phyloP scores from a whole-genome alignment of 1,140 invertebrate genomes.

The Solenopsis fugax region DNA sequence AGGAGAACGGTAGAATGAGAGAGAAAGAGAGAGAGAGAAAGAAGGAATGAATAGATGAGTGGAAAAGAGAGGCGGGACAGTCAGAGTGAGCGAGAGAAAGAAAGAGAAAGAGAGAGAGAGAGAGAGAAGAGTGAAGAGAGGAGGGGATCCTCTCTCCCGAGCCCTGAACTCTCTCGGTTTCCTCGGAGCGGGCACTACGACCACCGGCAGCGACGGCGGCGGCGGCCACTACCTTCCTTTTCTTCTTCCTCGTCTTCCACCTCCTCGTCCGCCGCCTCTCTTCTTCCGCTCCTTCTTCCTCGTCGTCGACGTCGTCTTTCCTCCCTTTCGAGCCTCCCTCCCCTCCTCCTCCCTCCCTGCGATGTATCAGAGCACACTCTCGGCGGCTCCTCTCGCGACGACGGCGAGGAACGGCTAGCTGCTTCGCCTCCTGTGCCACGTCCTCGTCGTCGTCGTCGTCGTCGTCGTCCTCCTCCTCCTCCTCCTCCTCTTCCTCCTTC shows the following conservation, averaged over 20 bases:
- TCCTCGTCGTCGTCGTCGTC: conserved; percentile 38
- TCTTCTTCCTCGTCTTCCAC: conserved; percentile 72
- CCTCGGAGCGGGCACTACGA: conserved; percentile 59
- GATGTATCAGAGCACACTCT: conserved; percentile 67
- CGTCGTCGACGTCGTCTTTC: conserved; percentile 73
- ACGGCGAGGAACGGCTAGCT: conserved; percentile 62
- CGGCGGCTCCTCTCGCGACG: conserved; percentile 59
- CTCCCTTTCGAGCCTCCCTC: conserved; percentile 71
- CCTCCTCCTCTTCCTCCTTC: neutral
- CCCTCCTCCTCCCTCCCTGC: conserved; percentile 56
- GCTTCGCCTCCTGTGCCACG: conserved; percentile 56
- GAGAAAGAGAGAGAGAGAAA: conserved; percentile 11
- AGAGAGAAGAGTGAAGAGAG: conserved; percentile 61
- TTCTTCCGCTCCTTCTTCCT: conserved; percentile 67
- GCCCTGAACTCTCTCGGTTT: conserved; percentile 57
- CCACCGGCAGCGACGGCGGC: conserved; percentile 50
- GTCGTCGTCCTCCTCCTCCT: conserved; percentile 51
- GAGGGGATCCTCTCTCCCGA: conserved; percentile 45
- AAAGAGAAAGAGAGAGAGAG: conserved; percentile 37
- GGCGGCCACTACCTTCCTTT: conserved; percentile 62
- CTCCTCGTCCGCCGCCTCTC: conserved; percentile 66
- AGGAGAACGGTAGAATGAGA: conserved; percentile 20
- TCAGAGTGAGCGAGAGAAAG: conserved; percentile 48
- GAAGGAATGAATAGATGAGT: conserved; percentile 37
- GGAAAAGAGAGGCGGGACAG: conserved; percentile 45